These are phyloP conservation scores for Thaumetopoea pityocampa DNA, from an alignment of 1,140 invertebrate genomes.

Conservation along the genomic window DNA sequence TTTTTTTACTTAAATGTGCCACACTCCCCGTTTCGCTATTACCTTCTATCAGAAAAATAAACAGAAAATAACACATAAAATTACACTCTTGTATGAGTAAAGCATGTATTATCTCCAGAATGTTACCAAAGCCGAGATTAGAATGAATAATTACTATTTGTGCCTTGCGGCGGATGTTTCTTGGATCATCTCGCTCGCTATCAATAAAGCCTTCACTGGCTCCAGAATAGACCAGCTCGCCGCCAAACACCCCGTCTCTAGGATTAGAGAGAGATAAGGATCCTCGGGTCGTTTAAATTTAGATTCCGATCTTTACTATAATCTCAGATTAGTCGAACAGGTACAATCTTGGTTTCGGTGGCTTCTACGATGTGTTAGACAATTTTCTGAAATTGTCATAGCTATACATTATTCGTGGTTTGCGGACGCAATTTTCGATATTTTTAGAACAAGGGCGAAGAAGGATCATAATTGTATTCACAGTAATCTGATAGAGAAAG, in stretches of 20 bases:
- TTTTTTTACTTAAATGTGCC: slow-evolving; percentile 17
- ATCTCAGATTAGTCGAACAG: slow-evolving; percentile 35
- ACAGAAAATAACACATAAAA: slow-evolving; percentile 7
- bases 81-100: slow-evolving; percentile 10
- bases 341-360: slow-evolving; percentile 23
- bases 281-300: slow-evolving; percentile 52
- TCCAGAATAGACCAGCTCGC: slow-evolving; percentile 34
- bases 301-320: slow-evolving; percentile 56
- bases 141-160: slow-evolving; percentile 30
- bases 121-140: slow-evolving; percentile 9
- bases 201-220: slow-evolving; percentile 56
- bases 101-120: neutral
- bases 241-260: slow-evolving; percentile 51
- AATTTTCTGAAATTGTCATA: too few relatives aligned
- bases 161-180: slow-evolving; percentile 17
- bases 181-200: slow-evolving; percentile 29
- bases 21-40: slow-evolving; percentile 12
- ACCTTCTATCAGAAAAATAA: slow-evolving; percentile 16
- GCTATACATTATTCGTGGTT: too few relatives aligned
- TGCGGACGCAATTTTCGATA: too few relatives aligned
- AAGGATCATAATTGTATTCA: too few relatives aligned
- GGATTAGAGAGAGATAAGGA: slow-evolving; percentile 50
- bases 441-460: too few relatives aligned
- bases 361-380: neutral
- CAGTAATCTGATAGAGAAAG: too few relatives aligned